Evolutionary conservation across 1,140 invertebrate species (phyloP), one percentile per base, ranked within the genome.

Genomic region (Bombus breviceps): DNA sequence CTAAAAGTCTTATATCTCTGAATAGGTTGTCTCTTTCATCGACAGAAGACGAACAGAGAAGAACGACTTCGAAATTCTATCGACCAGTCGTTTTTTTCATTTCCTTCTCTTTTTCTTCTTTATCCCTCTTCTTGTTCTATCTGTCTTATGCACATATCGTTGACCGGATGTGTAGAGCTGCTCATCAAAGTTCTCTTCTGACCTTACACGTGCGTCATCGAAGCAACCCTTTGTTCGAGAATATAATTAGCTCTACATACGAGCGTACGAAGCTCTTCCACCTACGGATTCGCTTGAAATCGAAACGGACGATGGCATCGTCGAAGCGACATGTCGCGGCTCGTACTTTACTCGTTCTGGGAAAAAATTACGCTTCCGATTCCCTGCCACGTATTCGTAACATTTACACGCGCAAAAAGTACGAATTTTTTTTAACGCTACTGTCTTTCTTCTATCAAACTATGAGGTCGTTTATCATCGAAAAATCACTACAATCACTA

Each of bases 211-310:
- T 90, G 86, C 88, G 88, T 90, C 89, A 90, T 82, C 75, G 71
- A 39, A 73, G 47, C 39, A 85, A 88, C 89, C 88, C 89, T 90
- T 89, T 90, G 86, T 90, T 78, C 85, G 66, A 39, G 39, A 79
- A 83, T 90, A 90, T 90, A 90, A 90, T 90, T 90, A 90, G 83
- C 88, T 83, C 86, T 66, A 73, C 79, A 83, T 90, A 87, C 59
- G 43, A 81, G 34, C 75, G 76, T 88, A 87, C 64, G 43, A 81
- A 39, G 71, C 80, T 69, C 62, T 81, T 90, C 76, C 82, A 75
- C 80, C 78, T 89, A 72, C 85, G 81, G 81, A 90, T 88, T 69
- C 77, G 53, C 72, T 88, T 81, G 57, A 64, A 88, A 88, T 90
- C 88, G 79, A 90, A 88, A 66, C 75, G 87, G 41, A 79, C 83